Evolutionary conservation across 2,797 vertebrate genomes (phyloP).

Genomic region (Acrossocheilus wenchowensis): DNA sequence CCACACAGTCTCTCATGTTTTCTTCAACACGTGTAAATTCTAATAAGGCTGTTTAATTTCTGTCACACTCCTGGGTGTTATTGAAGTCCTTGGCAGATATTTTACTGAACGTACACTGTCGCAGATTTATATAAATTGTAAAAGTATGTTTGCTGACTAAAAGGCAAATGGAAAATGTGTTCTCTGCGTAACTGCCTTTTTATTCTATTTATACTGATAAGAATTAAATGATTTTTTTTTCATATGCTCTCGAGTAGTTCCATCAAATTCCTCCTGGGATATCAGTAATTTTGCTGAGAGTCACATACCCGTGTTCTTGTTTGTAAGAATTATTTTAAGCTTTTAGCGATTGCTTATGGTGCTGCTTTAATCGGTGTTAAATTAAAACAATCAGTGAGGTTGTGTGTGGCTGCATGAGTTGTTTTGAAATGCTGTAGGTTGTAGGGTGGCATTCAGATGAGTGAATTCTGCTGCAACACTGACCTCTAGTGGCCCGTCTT

Average conservation of each 20-base stretch:
- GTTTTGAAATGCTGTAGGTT: conserved; percentile 12
- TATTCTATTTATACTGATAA: conserved; percentile 43
- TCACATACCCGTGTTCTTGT: not conserved
- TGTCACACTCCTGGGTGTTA: conserved; percentile 47
- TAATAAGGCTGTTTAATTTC: conserved; percentile 48
- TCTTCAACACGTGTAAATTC: conserved; percentile 44
- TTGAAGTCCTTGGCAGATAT: conserved; percentile 56
- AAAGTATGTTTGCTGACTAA: conserved; percentile 40
- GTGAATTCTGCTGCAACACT: conserved; percentile 91
- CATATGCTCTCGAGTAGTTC: not conserved
- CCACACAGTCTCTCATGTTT: conserved; percentile 56
- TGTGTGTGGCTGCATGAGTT: conserved; percentile 19
- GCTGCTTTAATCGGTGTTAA: conserved; percentile 71
- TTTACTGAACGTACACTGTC: conserved; percentile 58
- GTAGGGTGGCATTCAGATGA: not conserved
- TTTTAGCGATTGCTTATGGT: not conserved
- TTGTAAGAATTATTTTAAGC: not conserved
- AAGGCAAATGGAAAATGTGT: conserved; percentile 39
- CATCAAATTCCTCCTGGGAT: conserved; percentile 8
- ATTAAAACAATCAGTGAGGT: conserved; percentile 74
- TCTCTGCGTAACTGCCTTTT: conserved; percentile 27
- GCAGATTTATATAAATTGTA: conserved; percentile 43
- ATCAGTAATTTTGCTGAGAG: not conserved
- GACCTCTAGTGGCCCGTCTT: conserved; percentile 90
- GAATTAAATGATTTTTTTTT: conserved; percentile 6